Evolutionary conservation across 2,797 vertebrate species (phyloP).

Genomic region (Mus minutoides): DNA sequence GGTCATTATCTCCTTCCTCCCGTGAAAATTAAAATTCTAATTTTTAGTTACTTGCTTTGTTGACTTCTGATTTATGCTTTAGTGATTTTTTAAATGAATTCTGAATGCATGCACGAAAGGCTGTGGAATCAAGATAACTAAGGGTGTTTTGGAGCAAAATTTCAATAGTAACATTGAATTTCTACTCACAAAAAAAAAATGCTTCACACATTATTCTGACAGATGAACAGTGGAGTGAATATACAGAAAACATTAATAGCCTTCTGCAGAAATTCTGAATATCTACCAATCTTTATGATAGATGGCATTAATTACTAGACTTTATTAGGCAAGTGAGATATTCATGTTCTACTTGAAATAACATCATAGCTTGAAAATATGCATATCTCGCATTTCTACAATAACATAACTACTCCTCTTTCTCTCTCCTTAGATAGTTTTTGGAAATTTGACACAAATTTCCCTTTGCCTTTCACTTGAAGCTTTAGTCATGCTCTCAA

Average conservation of each 20-base stretch:
- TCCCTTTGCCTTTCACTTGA: background rate
- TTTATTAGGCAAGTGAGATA: constrained; percentile 3
- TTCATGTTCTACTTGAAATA: constrained; percentile 32
- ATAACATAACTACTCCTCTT: background rate
- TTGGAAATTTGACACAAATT: constrained; percentile 2
- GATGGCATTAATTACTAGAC: background rate
- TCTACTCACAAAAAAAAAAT: background rate
- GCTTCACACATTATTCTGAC: constrained; percentile 47
- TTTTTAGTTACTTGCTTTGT: constrained; percentile 7
- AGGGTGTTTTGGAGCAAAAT: background rate
- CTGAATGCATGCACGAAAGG: background rate
- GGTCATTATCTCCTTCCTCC: constrained; percentile 6
- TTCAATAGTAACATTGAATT: constrained; percentile 5
- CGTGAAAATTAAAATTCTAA: constrained; percentile 42
- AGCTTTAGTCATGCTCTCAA: background rate
- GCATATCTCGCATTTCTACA: background rate
- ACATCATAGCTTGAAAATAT: background rate
- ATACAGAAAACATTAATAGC: background rate
- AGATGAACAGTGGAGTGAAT: background rate
- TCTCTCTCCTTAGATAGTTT: background rate
- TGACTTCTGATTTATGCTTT: constrained; percentile 7
- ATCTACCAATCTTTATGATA: constrained; percentile 13
- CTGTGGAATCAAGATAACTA: background rate
- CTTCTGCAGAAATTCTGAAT: background rate
- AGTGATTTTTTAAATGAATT: constrained; percentile 42